Evolutionary conservation across 1,140 invertebrate genomes (phyloP).

Genomic region (Eufriesea mexicana): DNA sequence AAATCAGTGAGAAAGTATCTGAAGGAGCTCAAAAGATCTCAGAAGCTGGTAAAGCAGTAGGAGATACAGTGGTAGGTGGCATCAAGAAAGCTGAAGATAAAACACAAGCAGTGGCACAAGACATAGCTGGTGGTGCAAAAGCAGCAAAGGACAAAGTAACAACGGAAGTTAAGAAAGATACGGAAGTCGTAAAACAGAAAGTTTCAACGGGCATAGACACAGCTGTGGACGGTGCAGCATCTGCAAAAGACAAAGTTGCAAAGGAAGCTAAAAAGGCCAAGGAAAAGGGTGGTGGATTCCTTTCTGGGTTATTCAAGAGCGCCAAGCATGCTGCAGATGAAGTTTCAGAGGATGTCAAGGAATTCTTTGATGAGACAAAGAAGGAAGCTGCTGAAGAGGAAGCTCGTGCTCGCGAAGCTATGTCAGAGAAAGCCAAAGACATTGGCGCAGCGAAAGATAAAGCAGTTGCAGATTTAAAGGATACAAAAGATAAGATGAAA

Average conservation of each 20-base stretch:
- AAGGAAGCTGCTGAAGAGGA: conserved; percentile 59
- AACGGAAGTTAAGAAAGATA: conserved; percentile 46
- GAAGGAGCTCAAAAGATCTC: conserved; percentile 41
- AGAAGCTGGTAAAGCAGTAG: conserved; percentile 13
- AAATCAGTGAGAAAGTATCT: conserved; percentile 34
- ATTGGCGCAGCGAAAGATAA: not conserved
- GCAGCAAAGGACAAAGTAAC: conserved; percentile 42
- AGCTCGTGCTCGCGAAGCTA: not conserved
- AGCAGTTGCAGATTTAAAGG: conserved; percentile 18
- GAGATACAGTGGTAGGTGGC: conserved; percentile 31
- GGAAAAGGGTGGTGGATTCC: conserved; percentile 57
- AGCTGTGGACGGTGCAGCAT: not conserved
- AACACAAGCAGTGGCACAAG: conserved; percentile 18
- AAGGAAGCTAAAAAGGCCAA: conserved; percentile 65
- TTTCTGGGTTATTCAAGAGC: conserved; percentile 66
- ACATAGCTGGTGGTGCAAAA: conserved; percentile 31
- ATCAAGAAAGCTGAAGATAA: conserved; percentile 31
- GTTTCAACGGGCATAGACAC: conserved; percentile 8
- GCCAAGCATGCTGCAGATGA: conserved; percentile 73
- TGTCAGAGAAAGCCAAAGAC: not conserved
- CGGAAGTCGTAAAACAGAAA: conserved; percentile 32
- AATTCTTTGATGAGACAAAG: conserved; percentile 70
- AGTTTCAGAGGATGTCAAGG: conserved; percentile 72
- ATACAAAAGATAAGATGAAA: conserved; percentile 36
- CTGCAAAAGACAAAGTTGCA: conserved; percentile 51